Evolutionary conservation across 2,113 vertebrate species (phyloP), one percentile per base, ranked within the genome.

Genomic region (Tamias sibiricus): DNA sequence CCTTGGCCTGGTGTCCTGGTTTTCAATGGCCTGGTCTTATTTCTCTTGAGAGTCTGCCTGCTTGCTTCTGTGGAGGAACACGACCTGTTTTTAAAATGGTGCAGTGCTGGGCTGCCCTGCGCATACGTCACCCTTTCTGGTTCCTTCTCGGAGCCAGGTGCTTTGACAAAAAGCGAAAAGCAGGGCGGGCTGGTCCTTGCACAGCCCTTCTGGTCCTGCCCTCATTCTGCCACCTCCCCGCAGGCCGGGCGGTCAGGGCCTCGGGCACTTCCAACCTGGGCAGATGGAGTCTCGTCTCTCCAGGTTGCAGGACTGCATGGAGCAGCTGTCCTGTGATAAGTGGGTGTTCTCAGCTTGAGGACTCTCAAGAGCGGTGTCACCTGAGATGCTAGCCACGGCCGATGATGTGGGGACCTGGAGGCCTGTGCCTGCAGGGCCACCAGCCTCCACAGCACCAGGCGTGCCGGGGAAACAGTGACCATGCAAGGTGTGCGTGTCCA

Each of bases 201-300:
- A 3, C 26, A 17, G n/a, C 28, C 3, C 35, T 52, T 49, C 87
- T 85, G 42, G 49, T 37, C 52, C 47, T 79, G 22, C 75, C 0
- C 1, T 44, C 37, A 0, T 44, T 42, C 17, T 42, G 32, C 42
- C 37, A 0, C 22, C 4, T 22, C 26, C 30, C 7, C 7, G 22
- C 19, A 20, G 82, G 74, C 40, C 62, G n/a, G 44, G 13, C 35
- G 9, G 54, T 37, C 6, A 2, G 35, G n/a, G 17, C 19, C 1
- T 49, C 2, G 1, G 17, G 30, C 26, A 26, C 30, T 24, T 68
- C 1, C 4, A 0, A 2, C 0, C 8, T 22, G 35, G 64, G 11
- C 3, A 6, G 37, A 12, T 28, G 44, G 77, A 11, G 4, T 42
- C 74, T 76, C 0, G 49, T 20, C 54, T 37, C 5, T 74, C 19